Percentiles rank a stretch among this genome's conserved stretches.
These are phyloP conservation scores for Zosterops lateralis DNA, from an alignment of 2,113 vertebrate genomes.

Conservation along the genomic window DNA sequence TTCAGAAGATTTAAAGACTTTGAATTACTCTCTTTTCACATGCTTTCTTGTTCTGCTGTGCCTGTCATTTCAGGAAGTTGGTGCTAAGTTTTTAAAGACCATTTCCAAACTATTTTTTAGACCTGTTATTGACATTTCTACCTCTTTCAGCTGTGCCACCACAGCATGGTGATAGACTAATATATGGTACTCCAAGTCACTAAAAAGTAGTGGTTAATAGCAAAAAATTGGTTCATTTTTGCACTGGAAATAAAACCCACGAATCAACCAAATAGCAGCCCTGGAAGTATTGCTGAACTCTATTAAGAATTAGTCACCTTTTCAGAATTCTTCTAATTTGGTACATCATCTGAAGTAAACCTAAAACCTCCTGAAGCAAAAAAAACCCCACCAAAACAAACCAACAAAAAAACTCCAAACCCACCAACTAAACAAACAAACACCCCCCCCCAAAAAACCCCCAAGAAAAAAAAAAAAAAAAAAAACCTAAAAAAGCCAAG, in stretches of 20 bases:
- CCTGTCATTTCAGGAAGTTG: not conserved
- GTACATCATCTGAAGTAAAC: not conserved
- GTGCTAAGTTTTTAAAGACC: not conserved
- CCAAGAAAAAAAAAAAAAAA: not conserved
- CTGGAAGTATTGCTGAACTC: not conserved
- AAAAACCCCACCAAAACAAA: no score
- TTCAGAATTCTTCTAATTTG: not conserved
- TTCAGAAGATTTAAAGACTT: not conserved
- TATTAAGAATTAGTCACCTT: not conserved
- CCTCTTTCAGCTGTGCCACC: not conserved
- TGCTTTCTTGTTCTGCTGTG: not conserved
- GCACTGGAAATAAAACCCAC: not conserved
- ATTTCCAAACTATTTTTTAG: slow-evolving; percentile 46
- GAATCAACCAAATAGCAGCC: not conserved
- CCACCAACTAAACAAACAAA: no score
- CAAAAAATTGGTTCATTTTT: not conserved
- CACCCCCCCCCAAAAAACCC: no score
- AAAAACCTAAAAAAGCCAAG: not conserved
- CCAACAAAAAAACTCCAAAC: no score
- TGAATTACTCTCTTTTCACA: not conserved
- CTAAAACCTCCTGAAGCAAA: not conserved
- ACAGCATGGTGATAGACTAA: not conserved
- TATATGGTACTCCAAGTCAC: not conserved
- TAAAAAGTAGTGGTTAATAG: not conserved
- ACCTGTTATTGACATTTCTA: slow-evolving; percentile 21